Percentiles rank a stretch among this genome's conserved stretches.
Conservation (phyloP, 2,797 vertebrate species). For the Sebastes baramenuke region DNA sequence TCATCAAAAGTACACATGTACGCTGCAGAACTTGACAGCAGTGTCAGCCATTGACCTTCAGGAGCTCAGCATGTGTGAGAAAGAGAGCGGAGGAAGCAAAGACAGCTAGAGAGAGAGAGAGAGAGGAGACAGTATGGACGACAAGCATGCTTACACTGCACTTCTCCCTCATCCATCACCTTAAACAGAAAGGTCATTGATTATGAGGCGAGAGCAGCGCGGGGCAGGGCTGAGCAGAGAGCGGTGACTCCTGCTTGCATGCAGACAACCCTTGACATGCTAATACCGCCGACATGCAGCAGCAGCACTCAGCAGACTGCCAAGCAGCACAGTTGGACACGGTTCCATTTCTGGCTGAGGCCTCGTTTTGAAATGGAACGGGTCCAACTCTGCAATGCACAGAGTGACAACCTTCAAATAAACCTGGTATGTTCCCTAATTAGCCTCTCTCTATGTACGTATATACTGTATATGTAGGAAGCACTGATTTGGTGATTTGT, state of each 20-base stretch:
- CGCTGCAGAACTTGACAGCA: slow-evolving; percentile 32
- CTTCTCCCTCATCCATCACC: slow-evolving; percentile 78
- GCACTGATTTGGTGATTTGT: neutral
- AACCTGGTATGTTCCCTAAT: neutral
- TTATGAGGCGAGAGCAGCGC: slow-evolving; percentile 60
- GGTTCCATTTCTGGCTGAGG: slow-evolving; percentile 9
- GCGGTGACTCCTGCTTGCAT: slow-evolving; percentile 49
- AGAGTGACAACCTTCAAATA: slow-evolving; percentile 3
- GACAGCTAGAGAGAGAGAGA: slow-evolving; percentile 15
- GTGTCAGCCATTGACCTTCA: slow-evolving; percentile 70
- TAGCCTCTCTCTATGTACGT: neutral
- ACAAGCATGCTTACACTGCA: slow-evolving; percentile 72
- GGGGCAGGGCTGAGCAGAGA: slow-evolving; percentile 41
- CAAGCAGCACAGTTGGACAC: slow-evolving; percentile 25
- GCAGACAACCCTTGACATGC: slow-evolving; percentile 61
- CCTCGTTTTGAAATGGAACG: slow-evolving; percentile 19
- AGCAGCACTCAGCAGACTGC: slow-evolving; percentile 43
- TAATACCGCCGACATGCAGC: slow-evolving; percentile 53
- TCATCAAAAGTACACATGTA: slow-evolving; percentile 40
- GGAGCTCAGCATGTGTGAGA: slow-evolving; percentile 43
- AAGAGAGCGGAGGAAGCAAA: slow-evolving; percentile 44
- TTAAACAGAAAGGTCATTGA: slow-evolving; percentile 80
- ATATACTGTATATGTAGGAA: neutral
- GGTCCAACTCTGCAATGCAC: slow-evolving; percentile 27
- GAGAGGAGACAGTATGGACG: slow-evolving; percentile 44